These are phyloP conservation scores for Dryoscopus gambensis DNA, from an alignment of 2,113 vertebrate genomes.

Conservation along the genomic window DNA sequence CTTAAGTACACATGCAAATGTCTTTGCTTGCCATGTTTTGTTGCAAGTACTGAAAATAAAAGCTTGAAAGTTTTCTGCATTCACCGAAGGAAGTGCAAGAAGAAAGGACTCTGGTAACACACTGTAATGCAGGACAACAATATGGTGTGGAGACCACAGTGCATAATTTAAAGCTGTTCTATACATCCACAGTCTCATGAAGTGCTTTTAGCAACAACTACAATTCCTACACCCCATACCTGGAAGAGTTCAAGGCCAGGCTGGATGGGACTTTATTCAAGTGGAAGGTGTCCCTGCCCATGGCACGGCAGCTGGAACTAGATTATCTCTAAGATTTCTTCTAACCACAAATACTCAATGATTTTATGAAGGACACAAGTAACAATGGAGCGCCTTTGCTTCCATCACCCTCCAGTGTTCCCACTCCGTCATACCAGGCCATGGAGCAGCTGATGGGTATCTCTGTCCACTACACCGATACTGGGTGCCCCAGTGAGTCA, in stretches of 20 bases:
- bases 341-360: background rate
- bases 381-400: background rate
- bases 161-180: background rate
- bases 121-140: background rate
- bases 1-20: background rate
- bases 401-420: background rate
- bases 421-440: background rate
- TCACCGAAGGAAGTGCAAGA: background rate
- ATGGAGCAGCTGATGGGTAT: fast-evolving
- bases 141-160: background rate
- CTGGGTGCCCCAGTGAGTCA: background rate
- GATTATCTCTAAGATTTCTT: background rate
- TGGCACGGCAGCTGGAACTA: background rate
- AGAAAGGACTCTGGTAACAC: background rate
- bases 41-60: background rate
- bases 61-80: background rate
- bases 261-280: too few relatives aligned
- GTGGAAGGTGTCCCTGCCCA: background rate
- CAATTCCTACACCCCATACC: background rate
- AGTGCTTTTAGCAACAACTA: background rate
- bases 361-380: background rate
- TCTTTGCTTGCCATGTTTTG: background rate
- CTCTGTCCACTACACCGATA: background rate
- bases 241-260: background rate
- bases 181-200: background rate